phyloP scores from a whole-genome alignment of 2,888 invertebrate species.

The Leptopilina drosophilae region DNA sequence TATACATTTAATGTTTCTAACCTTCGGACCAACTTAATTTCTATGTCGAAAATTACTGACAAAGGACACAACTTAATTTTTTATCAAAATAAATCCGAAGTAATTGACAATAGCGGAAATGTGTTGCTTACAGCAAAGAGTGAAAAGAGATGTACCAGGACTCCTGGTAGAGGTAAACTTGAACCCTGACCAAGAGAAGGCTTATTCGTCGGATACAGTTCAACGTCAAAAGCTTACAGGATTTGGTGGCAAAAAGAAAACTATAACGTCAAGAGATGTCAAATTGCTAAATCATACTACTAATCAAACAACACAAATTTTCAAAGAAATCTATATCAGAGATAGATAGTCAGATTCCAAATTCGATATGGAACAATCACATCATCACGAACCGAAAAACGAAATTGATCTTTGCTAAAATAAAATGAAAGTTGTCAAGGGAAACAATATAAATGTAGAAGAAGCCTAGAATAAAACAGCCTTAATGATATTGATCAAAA shows the following conservation, averaged over 20 bases:
- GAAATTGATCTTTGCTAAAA: neutral
- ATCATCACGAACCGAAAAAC: neutral
- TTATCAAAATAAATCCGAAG: neutral
- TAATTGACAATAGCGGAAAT: conserved; percentile 15
- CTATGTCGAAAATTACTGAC: conserved; percentile 54
- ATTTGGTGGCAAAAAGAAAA: conserved; percentile 51
- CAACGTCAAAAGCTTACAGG: conserved; percentile 52
- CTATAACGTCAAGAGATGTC: conserved; percentile 50
- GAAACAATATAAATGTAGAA: too few relatives aligned
- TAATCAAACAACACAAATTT: neutral
- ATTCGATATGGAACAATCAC: too few relatives aligned
- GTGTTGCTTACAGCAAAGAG: conserved; percentile 38
- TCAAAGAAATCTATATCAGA: neutral
- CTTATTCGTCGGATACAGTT: conserved; percentile 50
- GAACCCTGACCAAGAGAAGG: conserved; percentile 49
- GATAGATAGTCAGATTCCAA: neutral
- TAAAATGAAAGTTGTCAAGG: too few relatives aligned
- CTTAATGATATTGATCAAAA: too few relatives aligned
- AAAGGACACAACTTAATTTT: conserved; percentile 30
- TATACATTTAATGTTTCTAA: conserved; percentile 52
- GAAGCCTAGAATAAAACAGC: too few relatives aligned
- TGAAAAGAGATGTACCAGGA: conserved; percentile 38
- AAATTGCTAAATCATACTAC: conserved; percentile 45
- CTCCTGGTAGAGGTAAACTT: conserved; percentile 46
- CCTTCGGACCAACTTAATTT: conserved; percentile 55